A percentile compares a stretch with the other conserved stretches of the same genome.
Evolutionary conservation across 2,888 invertebrate genomes (phyloP).

Genomic region (Phortica okadai): DNA sequence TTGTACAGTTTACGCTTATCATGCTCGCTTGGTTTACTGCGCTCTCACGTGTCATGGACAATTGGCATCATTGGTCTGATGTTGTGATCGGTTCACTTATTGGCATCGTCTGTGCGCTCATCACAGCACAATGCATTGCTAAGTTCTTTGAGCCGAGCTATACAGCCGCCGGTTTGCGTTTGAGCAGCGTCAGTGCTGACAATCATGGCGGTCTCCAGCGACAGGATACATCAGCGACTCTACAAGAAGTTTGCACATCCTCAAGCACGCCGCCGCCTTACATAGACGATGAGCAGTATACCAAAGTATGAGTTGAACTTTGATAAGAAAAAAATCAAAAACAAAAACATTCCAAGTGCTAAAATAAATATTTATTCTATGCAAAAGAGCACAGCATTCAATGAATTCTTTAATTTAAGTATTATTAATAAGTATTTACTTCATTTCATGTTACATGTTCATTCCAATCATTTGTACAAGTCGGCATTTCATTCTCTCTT

Average conservation of each 20-base stretch:
- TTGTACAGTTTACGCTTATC: slow-evolving; percentile 80
- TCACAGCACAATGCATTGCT: slow-evolving; percentile 62
- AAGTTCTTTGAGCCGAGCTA: slow-evolving; percentile 49
- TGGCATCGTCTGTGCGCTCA: slow-evolving; percentile 59
- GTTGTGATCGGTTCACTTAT: slow-evolving; percentile 63
- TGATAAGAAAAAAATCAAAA: slow-evolving; percentile 4
- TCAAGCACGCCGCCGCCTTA: slow-evolving; percentile 66
- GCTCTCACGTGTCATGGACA: slow-evolving; percentile 67
- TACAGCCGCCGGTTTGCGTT: slow-evolving; percentile 2
- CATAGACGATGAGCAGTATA: slow-evolving; percentile 60
- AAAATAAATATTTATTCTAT: slow-evolving; percentile 1
- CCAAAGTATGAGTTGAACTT: slow-evolving; percentile 61
- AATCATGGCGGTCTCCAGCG: slow-evolving; percentile 41
- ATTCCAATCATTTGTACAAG: slow-evolving; percentile 12
- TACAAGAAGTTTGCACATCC: slow-evolving; percentile 59
- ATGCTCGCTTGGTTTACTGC: slow-evolving; percentile 72
- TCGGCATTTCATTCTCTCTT: not conserved
- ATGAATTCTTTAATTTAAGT: not conserved
- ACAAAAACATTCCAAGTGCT: slow-evolving; percentile 19
- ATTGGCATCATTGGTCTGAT: slow-evolving; percentile 74
- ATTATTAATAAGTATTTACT: not conserved
- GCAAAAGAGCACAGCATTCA: not conserved
- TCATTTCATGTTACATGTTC: not conserved
- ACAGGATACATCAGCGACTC: slow-evolving; percentile 65
- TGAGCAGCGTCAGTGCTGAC: slow-evolving; percentile 6